Evolutionary conservation across 2,113 vertebrate genomes (phyloP), one percentile per base, ranked within the genome.

Genomic region (Speoplatyrhinus poulsoni): DNA sequence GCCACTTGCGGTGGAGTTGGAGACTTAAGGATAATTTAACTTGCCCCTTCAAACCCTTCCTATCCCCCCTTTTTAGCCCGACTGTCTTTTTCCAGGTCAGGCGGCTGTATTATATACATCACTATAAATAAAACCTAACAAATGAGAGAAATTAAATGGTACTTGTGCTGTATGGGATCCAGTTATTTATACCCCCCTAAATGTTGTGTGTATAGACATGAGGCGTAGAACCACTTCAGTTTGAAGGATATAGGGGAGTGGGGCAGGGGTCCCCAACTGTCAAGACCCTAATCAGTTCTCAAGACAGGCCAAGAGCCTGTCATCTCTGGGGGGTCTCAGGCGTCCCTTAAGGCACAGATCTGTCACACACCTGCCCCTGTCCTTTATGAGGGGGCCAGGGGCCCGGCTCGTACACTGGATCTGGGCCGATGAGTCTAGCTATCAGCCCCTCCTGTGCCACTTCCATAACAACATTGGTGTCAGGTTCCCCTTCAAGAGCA

Each of bases 281-380:
- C 62, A 66, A 72, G 47, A 63, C 71, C 76, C 74, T 88, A 88
- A 90, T 90, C 83, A 83, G 71, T 67, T 76, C 52, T 57, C 56
- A 61, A 75, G 79, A 81, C 56, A 33, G 62, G 77, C 84, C 83
- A 89, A 87, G 82, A 79, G 83, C 61, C 82, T 90, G 87, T 91
- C 89, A 87, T 89, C 89, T 90, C 79, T 82, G 71, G 80, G 83
- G 81, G 88, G 83, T 87, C 88, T 70, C 67, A 65, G 85, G 75
- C 11, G 54, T 88, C 81, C 74, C 84, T 75, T 60, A 72, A 75
- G 63, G 69, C 85, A 74, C 70, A 68, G 85, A 86, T 91, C 88
- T 82, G 76, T 89, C 87, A 85, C 83, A 87, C 91, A 91, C 84
- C 90, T 92, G 90, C 84, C 85, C 80, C 86, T 87, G 89, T 92